Base-by-base conservation (phyloP, 2,113 vertebrate species). In the Lepus timidus region DNA sequence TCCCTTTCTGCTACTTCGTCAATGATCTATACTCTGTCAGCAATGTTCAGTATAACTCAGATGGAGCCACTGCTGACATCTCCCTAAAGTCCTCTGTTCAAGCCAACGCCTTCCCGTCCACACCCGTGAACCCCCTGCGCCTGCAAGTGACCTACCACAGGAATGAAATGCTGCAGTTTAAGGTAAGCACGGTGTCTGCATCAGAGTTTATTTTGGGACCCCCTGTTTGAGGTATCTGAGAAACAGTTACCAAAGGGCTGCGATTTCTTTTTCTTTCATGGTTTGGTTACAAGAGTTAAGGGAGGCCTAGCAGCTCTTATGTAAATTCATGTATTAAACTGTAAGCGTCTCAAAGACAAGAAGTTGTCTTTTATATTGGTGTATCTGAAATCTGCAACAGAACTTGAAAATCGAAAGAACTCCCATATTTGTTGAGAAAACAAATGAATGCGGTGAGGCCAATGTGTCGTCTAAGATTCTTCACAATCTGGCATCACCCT, bases 121-220 rank as follows among this genome's bases (percentile, higher is more conserved):
- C 90, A 1, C 97, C 98, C 16, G 98, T 99, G 27, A 86, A 97
- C 87, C 88, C 9, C 1, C 98, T 99, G 33, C 93, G 82, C 7
- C 98, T 99, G 83, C 87, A 97, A 3, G 97, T 99, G 90, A 98
- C n/a, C 31, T 99, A 98, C 95, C 99, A 99, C 92, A 98, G 87
- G 64, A 78, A 96, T 23, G 64, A 98, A 71, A 98, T 99, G 98
- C 97, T 99, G 31, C 98, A 98, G 88, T 99, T 99, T 93, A 99
- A 99, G 99, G 99, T 99, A 87, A 64, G 65, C 14, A 23, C 9
- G 0, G 36, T 3, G 36, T 36, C 36, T 36, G 36, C 36, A 36
- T 36, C 36, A 36, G 36, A 36, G 36, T 36, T 36, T 36, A 36
- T 36, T 36, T 36, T 36, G 36, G 36, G 36, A 36, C 36, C 36